Base-by-base conservation (phyloP, 2,888 invertebrate species). In the Epinotia nisella region DNA sequence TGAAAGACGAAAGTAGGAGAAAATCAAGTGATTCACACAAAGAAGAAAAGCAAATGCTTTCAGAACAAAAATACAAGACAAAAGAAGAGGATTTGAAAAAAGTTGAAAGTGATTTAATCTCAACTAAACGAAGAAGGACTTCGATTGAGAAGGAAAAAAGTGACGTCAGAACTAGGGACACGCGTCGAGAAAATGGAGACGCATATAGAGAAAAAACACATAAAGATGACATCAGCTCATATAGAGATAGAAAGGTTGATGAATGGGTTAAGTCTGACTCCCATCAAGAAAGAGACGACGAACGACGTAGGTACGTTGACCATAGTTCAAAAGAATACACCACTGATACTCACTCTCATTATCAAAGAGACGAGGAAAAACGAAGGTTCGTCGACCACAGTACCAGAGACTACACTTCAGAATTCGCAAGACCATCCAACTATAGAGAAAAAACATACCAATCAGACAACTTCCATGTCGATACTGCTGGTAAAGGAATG, bases 351-450 rank as follows among this genome's bases (percentile, higher is more conserved):
- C 75, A 73, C 13, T 75, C 35, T 49, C 59, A 71, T 35, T 81
- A 81, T 65, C 49, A 76, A 10, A 81, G 80, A 65, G 78, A 79
- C 21, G 83, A 78, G 61, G 82, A 83, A 49, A 84, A 77, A 61
- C 81, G 81, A 2, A 81, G 71, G 71, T 89, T 88, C 74, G 76
- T 87, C 1, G 87, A 88, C 19, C 86, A 86, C 59, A 88, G 80
- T 45, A 82, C 84, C 70, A 84, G 77, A 76, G 89, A 90, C 74
- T 89, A 88, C 61, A 84, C 87, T 0, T 82, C 85, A 81, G 90
- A 89, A 56, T 89, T 90, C 70, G 82, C 80, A n/a, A 81, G 85
- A 51, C 90, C 90, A 3, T 79, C 89, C 2, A 81, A 81, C 0
- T 89, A 89, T 62, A 82, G 82, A 76, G 88, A 89, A 75, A 86